These are phyloP conservation scores for Dipus sagitta DNA, from an alignment of 2,797 vertebrate genomes.

Conservation along the genomic window DNA sequence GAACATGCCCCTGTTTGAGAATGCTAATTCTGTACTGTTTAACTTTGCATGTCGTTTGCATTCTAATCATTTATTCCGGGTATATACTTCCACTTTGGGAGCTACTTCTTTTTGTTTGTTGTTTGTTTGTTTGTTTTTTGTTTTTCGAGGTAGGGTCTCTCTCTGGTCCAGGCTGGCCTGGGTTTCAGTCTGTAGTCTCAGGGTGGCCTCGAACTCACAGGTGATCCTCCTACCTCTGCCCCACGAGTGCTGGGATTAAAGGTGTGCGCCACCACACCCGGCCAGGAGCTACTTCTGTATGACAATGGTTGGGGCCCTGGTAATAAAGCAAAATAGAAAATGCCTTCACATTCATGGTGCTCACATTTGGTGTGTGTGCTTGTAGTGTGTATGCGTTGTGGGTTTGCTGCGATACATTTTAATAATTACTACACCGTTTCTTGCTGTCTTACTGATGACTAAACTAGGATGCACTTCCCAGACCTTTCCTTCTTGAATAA, in stretches of 20 bases:
- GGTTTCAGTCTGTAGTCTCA: no score
- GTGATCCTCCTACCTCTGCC: no score
- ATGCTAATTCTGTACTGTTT: neutral
- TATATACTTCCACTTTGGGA: neutral
- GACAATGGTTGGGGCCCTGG: neutral
- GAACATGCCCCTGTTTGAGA: neutral
- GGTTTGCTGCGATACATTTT: neutral
- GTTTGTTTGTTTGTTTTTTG: no score
- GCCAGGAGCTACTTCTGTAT: neutral
- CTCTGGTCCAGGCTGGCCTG: no score
- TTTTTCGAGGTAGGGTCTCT: no score
- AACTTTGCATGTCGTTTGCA: neutral
- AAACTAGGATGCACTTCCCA: neutral
- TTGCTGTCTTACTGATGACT: slow-evolving; percentile 13
- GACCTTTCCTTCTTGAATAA: slow-evolving; percentile 43
- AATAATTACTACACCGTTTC: neutral
- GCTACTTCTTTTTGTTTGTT: neutral
- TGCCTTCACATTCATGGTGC: neutral
- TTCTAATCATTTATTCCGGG: slow-evolving; percentile 19
- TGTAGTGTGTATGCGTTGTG: neutral
- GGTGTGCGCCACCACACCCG: no score
- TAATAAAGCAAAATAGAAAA: neutral
- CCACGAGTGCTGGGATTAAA: no score
- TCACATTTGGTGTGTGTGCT: neutral
- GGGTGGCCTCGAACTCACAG: no score